A percentile compares a stretch with the other conserved stretches of the same genome.
Conservation (phyloP, 64 coral and sea anemone species). For the Pachyseris speciosa region DNA sequence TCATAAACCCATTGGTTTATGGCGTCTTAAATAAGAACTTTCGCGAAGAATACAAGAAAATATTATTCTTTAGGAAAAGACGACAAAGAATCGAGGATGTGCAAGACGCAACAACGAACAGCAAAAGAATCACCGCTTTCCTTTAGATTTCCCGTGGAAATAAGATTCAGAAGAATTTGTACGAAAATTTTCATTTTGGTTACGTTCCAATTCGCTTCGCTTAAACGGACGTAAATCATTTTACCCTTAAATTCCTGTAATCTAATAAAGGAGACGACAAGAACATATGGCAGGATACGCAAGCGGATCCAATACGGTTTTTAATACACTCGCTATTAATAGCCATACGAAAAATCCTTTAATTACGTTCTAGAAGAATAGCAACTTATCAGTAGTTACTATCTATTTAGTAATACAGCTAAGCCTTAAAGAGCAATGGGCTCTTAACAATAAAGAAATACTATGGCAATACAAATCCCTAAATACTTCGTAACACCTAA, state of each 20-base stretch:
- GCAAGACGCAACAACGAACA: too few species aligned
- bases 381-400: background rate
- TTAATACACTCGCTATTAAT: too few species aligned
- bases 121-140: too few species aligned
- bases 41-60: background rate
- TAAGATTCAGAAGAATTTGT: too few species aligned
- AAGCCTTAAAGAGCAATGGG: too few species aligned
- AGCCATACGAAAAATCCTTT: too few species aligned
- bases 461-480: background rate
- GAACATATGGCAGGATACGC: background rate
- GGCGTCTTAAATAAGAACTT: conserved; percentile 1
- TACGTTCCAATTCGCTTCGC: too few species aligned
- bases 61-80: background rate
- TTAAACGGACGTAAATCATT: background rate
- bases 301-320: background rate
- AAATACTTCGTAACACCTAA: conserved; percentile 24
- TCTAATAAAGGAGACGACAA: background rate
- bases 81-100: too few species aligned
- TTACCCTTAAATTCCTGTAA: background rate
- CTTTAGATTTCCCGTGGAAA: too few species aligned
- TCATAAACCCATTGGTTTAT: background rate
- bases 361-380: too few species aligned
- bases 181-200: too few species aligned
- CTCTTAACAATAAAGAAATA: too few species aligned
- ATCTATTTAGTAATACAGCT: background rate